phyloP scores from a whole-genome alignment of 1,140 invertebrate genomes.

The Philotrypesis tridentata region DNA sequence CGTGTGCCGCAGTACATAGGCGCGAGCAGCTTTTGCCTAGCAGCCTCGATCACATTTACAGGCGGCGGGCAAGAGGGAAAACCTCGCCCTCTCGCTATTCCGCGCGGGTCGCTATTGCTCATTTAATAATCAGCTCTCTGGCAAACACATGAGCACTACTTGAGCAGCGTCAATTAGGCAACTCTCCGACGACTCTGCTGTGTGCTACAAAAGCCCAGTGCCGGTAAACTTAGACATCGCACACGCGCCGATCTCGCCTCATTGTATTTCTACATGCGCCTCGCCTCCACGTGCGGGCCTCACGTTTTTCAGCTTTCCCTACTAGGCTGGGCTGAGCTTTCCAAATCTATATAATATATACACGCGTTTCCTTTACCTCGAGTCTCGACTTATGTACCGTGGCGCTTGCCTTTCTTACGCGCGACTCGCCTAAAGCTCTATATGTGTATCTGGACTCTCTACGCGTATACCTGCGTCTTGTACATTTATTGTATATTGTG shows the following conservation, averaged over 20 bases:
- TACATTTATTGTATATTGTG: too few species aligned
- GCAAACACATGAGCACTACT: too few species aligned
- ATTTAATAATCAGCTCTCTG: not conserved
- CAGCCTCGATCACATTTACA: not conserved
- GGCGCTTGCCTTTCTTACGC: too few species aligned
- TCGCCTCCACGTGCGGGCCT: conserved; percentile 8
- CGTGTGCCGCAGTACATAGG: too few species aligned
- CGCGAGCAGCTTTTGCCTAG: too few species aligned
- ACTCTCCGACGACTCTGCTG: too few species aligned
- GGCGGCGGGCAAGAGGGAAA: not conserved
- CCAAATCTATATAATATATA: too few species aligned
- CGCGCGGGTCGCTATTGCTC: not conserved
- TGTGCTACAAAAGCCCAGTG: not conserved
- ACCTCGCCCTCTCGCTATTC: not conserved
- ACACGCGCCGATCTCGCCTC: not conserved
- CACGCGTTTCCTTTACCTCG: too few species aligned
- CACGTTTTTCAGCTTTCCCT: conserved; percentile 5
- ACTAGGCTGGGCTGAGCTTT: conserved; percentile 31
- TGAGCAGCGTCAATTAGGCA: not conserved
- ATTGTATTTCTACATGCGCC: conserved; percentile 8
- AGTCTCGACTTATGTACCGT: too few species aligned
- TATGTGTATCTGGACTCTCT: too few species aligned
- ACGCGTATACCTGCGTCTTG: too few species aligned
- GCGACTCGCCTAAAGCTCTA: too few species aligned
- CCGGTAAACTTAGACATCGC: not conserved